Evolutionary conservation across 2,888 invertebrate species (phyloP).

Genomic region (Tenthredo livida): DNA sequence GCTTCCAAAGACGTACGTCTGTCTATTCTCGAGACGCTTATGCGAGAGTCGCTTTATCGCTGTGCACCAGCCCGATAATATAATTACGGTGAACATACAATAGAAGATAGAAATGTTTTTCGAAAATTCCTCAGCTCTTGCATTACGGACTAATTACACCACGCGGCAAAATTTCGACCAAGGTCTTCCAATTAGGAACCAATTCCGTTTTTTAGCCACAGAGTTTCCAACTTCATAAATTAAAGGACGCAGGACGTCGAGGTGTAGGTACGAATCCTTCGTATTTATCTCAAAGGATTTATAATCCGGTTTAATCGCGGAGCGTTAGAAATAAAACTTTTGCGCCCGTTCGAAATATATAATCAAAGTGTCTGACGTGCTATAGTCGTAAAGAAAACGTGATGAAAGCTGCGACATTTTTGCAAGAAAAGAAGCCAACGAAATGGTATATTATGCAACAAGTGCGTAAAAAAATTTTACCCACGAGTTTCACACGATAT

Average conservation of each 20-base stretch:
- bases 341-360: background rate
- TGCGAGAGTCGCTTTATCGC: background rate
- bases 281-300: background rate
- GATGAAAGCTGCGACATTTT: background rate
- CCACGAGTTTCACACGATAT: no score
- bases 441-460: no score
- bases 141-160: background rate
- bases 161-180: background rate
- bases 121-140: background rate
- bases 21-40: background rate
- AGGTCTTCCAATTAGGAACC: background rate
- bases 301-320: background rate
- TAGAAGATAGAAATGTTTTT: background rate
- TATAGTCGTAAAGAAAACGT: no score
- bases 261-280: background rate
- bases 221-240: background rate
- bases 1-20: conserved; percentile 12
- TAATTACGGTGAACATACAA: background rate
- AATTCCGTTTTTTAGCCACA: background rate
- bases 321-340: background rate
- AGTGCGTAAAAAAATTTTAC: no score
- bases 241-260: background rate
- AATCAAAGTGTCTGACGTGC: background rate
- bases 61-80: background rate
- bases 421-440: background rate